phyloP scores from a whole-genome alignment of 92 coral and sea anemone species.

The Phymanthus crucifer region DNA sequence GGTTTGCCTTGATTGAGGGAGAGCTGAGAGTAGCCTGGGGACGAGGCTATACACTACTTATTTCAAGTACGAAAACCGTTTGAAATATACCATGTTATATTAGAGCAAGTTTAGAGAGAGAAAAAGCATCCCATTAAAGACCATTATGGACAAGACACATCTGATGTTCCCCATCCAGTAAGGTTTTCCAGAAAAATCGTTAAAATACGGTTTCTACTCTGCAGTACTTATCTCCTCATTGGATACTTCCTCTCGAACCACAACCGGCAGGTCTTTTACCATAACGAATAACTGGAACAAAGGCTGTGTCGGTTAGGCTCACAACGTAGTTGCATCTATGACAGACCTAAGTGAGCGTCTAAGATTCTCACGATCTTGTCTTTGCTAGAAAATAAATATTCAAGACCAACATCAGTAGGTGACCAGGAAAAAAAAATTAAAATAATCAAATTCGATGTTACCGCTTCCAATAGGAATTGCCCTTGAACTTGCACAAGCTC shows the following conservation, averaged over 20 bases:
- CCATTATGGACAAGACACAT: too few species aligned
- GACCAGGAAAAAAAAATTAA: not conserved
- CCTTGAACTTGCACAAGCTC: conserved; percentile 9
- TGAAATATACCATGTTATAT: too few species aligned
- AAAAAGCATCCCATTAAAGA: too few species aligned
- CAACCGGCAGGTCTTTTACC: not conserved
- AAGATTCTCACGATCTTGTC: conserved; percentile 35
- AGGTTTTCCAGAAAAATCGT: too few species aligned
- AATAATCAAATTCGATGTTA: not conserved
- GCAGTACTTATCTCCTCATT: not conserved
- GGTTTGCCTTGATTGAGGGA: too few species aligned
- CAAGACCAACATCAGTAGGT: not conserved
- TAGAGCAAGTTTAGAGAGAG: too few species aligned
- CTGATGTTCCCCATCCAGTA: too few species aligned
- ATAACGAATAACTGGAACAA: conserved; percentile 13
- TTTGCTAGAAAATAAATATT: conserved; percentile 16
- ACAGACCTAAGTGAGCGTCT: conserved; percentile 37
- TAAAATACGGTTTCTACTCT: too few species aligned
- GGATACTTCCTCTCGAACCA: not conserved
- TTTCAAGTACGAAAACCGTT: too few species aligned
- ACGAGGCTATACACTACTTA: too few species aligned
- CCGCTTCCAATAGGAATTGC: conserved; percentile 24
- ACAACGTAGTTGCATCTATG: conserved; percentile 27
- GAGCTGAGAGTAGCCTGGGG: too few species aligned
- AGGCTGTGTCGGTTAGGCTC: not conserved